A percentile compares a stretch with the other conserved stretches of the same genome.
Conservation (phyloP, 1,140 invertebrate species). For the Drosophila murphyi region DNA sequence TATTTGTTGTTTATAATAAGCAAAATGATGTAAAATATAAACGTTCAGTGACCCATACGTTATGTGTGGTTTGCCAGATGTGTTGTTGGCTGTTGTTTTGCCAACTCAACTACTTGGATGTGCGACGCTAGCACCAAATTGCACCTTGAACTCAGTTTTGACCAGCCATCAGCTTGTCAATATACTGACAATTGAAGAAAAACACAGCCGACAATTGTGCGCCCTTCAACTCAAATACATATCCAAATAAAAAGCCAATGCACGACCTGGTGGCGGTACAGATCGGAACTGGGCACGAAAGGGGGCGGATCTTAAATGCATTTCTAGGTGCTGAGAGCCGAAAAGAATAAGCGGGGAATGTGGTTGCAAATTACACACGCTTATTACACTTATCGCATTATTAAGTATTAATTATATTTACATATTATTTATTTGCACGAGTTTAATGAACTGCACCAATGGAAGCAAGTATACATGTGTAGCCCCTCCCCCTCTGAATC, state of each 20-base stretch:
- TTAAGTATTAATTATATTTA: conserved; percentile 58
- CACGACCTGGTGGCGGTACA: conserved; percentile 28
- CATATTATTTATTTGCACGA: conserved; percentile 69
- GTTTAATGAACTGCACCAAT: conserved; percentile 74
- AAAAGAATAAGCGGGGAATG: conserved; percentile 43
- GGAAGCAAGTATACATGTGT: conserved; percentile 24
- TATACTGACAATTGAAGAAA: conserved; percentile 46
- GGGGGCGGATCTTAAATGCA: conserved; percentile 25
- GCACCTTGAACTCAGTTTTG: conserved; percentile 41
- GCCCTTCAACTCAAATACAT: conserved; percentile 62
- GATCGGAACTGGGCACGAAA: not conserved
- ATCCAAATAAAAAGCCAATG: conserved; percentile 60
- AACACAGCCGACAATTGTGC: conserved; percentile 37
- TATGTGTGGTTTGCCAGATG: conserved; percentile 16
- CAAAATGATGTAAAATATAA: conserved; percentile 4
- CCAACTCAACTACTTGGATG: conserved; percentile 16
- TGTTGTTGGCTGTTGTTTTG: conserved; percentile 14
- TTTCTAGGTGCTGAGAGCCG: conserved; percentile 45
- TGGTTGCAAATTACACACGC: conserved; percentile 18
- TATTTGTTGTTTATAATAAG: conserved; percentile 12
- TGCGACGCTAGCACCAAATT: conserved; percentile 5
- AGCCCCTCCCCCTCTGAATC: not conserved
- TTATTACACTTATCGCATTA: conserved; percentile 39
- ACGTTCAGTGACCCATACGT: conserved; percentile 15
- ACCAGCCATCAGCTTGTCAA: conserved; percentile 54